Base-by-base conservation (phyloP, 2,797 vertebrate species). In the Sebastes oblongus region DNA sequence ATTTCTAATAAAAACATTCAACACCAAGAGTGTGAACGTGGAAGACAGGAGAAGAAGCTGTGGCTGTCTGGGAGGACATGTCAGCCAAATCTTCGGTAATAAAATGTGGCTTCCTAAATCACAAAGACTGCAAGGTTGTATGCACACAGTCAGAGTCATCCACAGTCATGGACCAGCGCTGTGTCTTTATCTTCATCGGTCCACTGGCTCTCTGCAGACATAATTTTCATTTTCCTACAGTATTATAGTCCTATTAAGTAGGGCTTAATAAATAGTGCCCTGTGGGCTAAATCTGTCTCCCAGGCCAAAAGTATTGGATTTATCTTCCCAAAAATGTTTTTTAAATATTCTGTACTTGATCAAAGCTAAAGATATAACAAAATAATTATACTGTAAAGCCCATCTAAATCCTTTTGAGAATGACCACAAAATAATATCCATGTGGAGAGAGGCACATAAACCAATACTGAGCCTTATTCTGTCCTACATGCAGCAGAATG, bases 101-200 rank as follows among this genome's bases (percentile, higher is more conserved):
- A 39, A 39, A 39, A 39, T 39, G 13, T 39, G 36, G 36, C 36
- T 39, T 39, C 13, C 36, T 39, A 39, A 39, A 14, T 13, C 36
- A 39, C 36, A 39, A 39, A 39, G 36, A 39, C 36, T 39, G 36
- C 46, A 0, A 52, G 46, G 18, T 3, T 20, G 16, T 72, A n/a
- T 36, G n/a, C n/a, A 24, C n/a, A 55, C 22, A 55, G 52, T 54
- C 55, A 72, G 16, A 78, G 62, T 81, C 75, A 72, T 67, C n/a
- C 13, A 16, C 59, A 56, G 52, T 60, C 65, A 25, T 54, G 18
- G 58, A 73, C 12, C 56, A 70, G 36, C 7, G 32, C 20, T 59
- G 1, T 55, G 32, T 72, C 79, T 77, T 74, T 61, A 14, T 46
- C 50, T 18, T 20, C 29, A 60, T 14, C 9, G 13, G 8, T 68